These are phyloP conservation scores for Columba guinea DNA, from an alignment of 2,797 vertebrate species.

Conservation along the genomic window DNA sequence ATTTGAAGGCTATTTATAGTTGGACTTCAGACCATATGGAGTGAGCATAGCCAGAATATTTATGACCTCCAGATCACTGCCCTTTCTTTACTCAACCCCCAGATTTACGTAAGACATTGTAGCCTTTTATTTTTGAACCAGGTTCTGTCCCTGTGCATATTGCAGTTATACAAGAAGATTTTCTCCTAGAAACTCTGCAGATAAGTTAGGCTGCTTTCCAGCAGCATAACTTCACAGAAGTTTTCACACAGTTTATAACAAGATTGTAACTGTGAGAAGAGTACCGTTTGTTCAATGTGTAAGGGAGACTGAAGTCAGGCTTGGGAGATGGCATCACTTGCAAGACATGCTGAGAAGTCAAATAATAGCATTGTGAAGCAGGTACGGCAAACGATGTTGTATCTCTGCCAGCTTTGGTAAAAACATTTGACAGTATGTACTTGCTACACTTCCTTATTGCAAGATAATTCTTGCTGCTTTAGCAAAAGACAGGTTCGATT, in stretches of 20 bases:
- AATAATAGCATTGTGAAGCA: neutral
- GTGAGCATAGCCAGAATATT: slow-evolving; percentile 27
- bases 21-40: slow-evolving; percentile 49
- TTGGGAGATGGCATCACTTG: neutral
- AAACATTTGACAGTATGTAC: neutral
- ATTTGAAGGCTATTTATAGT: slow-evolving; percentile 62
- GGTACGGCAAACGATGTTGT: neutral
- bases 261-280: neutral
- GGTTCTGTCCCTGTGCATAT: slow-evolving; percentile 12
- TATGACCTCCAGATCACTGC: slow-evolving; percentile 44
- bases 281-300: neutral
- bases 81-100: slow-evolving; percentile 54
- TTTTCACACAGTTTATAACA: slow-evolving; percentile 15
- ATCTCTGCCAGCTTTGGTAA: neutral
- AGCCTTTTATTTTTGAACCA: slow-evolving; percentile 55
- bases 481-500: neutral
- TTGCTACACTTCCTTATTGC: neutral
- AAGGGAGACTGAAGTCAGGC: neutral
- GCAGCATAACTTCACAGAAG: slow-evolving; percentile 1
- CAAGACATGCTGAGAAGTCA: neutral
- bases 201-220: slow-evolving; percentile 11
- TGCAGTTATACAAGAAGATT: neutral
- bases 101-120: slow-evolving; percentile 44
- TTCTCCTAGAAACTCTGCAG: neutral
- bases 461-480: neutral